phyloP scores from a whole-genome alignment of 2,888 invertebrate species.

The Opisthograptis luteolata region DNA sequence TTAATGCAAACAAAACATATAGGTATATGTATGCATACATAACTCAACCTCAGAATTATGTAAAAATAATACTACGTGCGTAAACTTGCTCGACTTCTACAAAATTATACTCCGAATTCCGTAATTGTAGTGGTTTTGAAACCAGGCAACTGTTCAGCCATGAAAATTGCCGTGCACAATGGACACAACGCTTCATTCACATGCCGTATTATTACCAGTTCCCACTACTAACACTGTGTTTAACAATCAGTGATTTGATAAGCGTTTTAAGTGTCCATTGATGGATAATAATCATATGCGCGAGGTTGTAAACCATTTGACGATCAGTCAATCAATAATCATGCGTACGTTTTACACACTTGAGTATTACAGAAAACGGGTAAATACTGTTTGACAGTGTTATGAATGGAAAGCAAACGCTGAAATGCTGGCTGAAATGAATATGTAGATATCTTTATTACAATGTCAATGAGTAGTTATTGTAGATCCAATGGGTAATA shows the following conservation, averaged over 20 bases:
- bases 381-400: background rate
- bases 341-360: no score
- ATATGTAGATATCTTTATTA: background rate
- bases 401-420: slow-evolving; percentile 19
- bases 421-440: slow-evolving; percentile 9
- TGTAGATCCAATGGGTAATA: slow-evolving; percentile 1
- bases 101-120: slow-evolving; percentile 15
- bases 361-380: slow-evolving; percentile 3
- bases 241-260: slow-evolving; percentile 34
- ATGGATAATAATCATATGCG: slow-evolving; percentile 7
- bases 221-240: slow-evolving; percentile 19
- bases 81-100: slow-evolving; percentile 2
- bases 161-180: slow-evolving; percentile 29
- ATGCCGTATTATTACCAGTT: slow-evolving; percentile 14
- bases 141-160: slow-evolving; percentile 20
- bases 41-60: background rate
- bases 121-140: slow-evolving; percentile 20
- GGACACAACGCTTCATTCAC: slow-evolving; percentile 28
- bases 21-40: background rate
- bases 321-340: no score
- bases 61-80: background rate
- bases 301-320: no score
- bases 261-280: slow-evolving; percentile 26
- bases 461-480: slow-evolving; percentile 4
- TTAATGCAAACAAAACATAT: background rate